Base-by-base conservation (phyloP, 2,797 vertebrate species). In the Micrastur ruficollis region DNA sequence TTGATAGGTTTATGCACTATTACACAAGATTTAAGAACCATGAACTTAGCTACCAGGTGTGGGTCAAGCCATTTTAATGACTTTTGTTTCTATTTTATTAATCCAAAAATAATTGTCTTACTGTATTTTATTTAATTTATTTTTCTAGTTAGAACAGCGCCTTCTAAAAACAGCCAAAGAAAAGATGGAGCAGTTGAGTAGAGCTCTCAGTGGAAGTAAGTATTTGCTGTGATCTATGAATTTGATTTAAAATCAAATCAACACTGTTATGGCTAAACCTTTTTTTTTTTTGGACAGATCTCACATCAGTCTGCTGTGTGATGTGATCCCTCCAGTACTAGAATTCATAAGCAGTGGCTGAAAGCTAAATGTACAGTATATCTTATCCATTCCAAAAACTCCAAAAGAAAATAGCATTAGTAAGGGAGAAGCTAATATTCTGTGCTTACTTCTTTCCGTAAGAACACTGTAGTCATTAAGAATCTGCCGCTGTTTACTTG, bases 1-100 rank as follows among this genome's bases (percentile, higher is more conserved):
- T 99, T 93, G 99, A 99, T 94, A 99, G 99, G 91, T 99, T 99
- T 98, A 99, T 99, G 99, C 99, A 99, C 97, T 99, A 99, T 97
- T 99, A 99, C 80, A 99, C 99, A 85, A 99, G 99, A 97, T 99
- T 99, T 97, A 99, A 99, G 98, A 99, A 99, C 98, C 99, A 99
- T 49, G 99, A 99, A 97, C 99, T 99, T 98, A 99, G 99, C 97
- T 99, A 99, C 97, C 98, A 99, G 99, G 99, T 99, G 97, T 97
- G 97, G 89, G 9, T 94, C 76, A 83, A 93, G 74, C 81, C 21
- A 56, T 85, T 95, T 73, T 87, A 34, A 38, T 66, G 22, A 81
- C 59, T 63, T 83, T 79, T 73, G 6, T 81, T 90, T 68, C 46
- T 80, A 4, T 46, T 95, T 88, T 67, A 72, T 90, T 82, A 20